phyloP scores from a whole-genome alignment of 2,797 vertebrate genomes.

The Kryptopterus vitreolus region DNA sequence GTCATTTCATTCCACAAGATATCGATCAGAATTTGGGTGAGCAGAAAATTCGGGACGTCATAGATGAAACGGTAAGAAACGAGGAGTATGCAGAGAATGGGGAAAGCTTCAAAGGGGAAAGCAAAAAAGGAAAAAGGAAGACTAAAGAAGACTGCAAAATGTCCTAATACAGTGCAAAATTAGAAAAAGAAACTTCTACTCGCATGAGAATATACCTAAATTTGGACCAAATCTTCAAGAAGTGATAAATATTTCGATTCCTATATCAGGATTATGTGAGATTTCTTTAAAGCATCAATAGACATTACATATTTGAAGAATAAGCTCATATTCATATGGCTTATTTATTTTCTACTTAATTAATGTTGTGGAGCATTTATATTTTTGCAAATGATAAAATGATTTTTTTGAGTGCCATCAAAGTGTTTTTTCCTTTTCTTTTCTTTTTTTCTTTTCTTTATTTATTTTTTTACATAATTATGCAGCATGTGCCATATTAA shows the following conservation, averaged over 20 bases:
- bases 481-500: not conserved
- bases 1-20: not conserved
- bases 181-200: not conserved
- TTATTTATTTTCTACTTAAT: not conserved
- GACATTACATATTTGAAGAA: not conserved
- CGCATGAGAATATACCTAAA: not conserved
- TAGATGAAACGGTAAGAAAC: slow-evolving; percentile 31
- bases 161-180: slow-evolving; percentile 66
- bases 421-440: too few relatives aligned
- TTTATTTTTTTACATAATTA: too few relatives aligned
- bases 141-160: slow-evolving; percentile 86
- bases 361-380: not conserved
- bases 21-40: not conserved
- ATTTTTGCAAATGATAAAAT: not conserved
- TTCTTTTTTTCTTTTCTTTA: not conserved
- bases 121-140: slow-evolving; percentile 76
- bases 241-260: too few relatives aligned
- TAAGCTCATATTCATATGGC: not conserved
- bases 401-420: too few relatives aligned
- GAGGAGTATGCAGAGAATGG: slow-evolving; percentile 64
- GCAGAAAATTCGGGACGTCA: slow-evolving; percentile 36
- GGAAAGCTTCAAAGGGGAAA: slow-evolving; percentile 61
- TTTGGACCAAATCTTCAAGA: not conserved
- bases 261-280: not conserved
- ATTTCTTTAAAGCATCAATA: not conserved